These are phyloP conservation scores for Xylocampa areola DNA, from an alignment of 2,888 invertebrate genomes.

Conservation along the genomic window DNA sequence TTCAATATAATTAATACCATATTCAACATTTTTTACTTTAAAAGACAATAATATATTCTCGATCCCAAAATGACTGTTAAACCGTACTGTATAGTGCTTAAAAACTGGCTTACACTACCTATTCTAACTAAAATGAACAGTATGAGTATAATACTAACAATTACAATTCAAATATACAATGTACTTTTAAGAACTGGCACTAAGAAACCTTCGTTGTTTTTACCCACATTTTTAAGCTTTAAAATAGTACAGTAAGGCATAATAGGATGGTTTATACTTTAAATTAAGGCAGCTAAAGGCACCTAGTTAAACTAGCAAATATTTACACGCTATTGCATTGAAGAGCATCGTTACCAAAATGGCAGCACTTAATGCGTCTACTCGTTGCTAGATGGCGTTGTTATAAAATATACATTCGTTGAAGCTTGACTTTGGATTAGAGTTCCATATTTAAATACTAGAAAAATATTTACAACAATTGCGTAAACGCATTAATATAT, in stretches of 20 bases:
- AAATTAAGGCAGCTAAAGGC: constrained; percentile 85
- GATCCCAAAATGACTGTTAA: constrained; percentile 16
- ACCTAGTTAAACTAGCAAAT: constrained; percentile 65
- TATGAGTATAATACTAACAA: constrained; percentile 59
- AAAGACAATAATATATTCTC: constrained; percentile 36
- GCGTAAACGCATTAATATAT: constrained; percentile 33
- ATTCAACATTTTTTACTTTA: constrained; percentile 5
- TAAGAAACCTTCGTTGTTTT: constrained; percentile 81
- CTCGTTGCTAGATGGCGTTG: constrained; percentile 72
- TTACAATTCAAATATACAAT: constrained; percentile 67
- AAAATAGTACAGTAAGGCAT: constrained; percentile 73
- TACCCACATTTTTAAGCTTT: constrained; percentile 73
- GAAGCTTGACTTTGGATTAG: constrained; percentile 46
- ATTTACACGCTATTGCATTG: constrained; percentile 61
- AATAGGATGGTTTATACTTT: constrained; percentile 83
- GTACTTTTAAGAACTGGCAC: constrained; percentile 83
- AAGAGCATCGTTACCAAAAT: constrained; percentile 37
- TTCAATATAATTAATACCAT: background rate
- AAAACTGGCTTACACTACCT: constrained; percentile 28
- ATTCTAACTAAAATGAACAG: constrained; percentile 40
- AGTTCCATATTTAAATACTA: constrained; percentile 45
- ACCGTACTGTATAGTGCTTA: constrained; percentile 37
- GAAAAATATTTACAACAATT: constrained; percentile 26
- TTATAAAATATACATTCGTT: constrained; percentile 48
- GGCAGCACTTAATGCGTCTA: constrained; percentile 50